Evolutionary conservation across 2,888 invertebrate species (phyloP), one percentile per base, ranked within the genome.

Genomic region (Nephrotoma appendiculata): DNA sequence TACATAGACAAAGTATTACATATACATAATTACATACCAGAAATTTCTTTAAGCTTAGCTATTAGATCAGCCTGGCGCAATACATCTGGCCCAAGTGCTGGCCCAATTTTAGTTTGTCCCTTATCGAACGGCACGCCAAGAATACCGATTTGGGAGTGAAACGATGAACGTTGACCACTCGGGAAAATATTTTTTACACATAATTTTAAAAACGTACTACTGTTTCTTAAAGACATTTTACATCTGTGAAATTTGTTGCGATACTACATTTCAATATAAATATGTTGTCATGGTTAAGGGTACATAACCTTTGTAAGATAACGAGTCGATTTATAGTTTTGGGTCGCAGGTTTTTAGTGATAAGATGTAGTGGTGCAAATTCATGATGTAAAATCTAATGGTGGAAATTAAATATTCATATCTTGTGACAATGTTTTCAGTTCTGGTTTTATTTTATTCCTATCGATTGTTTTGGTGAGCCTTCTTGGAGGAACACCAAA

Each of bases 101-200:
- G 95, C 41, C 97, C 97, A 89, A 92, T 92, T 90, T 95, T 96
- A 88, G 87, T 86, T 88, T 96, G 96, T 0, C 96, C 96, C 89
- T 95, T 95, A 88, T 94, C 94, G 89, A 96, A 96, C 5, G 96
- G 96, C 48, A 96, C 96, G n/a, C 96, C 96, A 87, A 96, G 92
- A 89, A 96, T 93, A 71, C 96, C 96, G 85, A 96, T 93, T 91
- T 85, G 42, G 1, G 71, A 31, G 31, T 71, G 71, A 71, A 9
- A 71, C 9, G 31, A 6, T 9, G 1, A 19, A n/a, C 71, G 71
- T 7, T 71, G 71, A 2, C 52, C 15, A 48, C 9, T 48, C 2
- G 12, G 5, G 5, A 5, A 5, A 71, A 71, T 31, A 31, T 71
- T 71, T 9, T 71, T 71, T 12, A 19, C 9, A 71, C 6, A 71